A percentile compares a stretch with the other conserved stretches of the same genome.
Conservation (phyloP, 2,113 vertebrate species). For the Osmerus mordax region DNA sequence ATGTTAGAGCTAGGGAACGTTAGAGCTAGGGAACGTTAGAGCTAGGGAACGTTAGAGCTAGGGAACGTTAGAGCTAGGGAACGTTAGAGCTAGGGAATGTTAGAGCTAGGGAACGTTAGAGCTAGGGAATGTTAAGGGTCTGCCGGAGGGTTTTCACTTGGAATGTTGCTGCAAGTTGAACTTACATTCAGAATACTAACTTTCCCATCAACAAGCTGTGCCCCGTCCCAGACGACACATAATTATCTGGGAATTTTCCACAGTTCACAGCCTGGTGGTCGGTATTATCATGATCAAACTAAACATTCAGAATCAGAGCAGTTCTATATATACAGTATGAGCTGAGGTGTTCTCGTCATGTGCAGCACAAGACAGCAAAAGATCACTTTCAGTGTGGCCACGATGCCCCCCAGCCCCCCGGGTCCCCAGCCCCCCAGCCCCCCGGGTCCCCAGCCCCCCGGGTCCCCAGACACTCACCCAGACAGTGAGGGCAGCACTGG, state of each 20-base stretch:
- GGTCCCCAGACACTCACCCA: constrained; percentile 59
- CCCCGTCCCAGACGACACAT: not conserved
- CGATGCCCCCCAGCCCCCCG: no score
- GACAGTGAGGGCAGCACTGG: constrained; percentile 80
- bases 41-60: no score
- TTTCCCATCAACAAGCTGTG: constrained; percentile 8
- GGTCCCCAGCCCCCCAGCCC: no score
- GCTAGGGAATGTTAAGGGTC: constrained; percentile 12
- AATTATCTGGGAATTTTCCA: no score
- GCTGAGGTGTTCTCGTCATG: no score
- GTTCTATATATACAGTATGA: no score
- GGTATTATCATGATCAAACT: not conserved
- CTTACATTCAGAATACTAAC: not conserved
- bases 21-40: constrained; percentile 35
- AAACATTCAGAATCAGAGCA: no score
- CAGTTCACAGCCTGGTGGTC: not conserved
- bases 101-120: not conserved
- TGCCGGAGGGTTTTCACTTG: constrained; percentile 12
- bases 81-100: no score
- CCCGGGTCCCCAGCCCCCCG: no score
- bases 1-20: constrained; percentile 64
- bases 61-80: no score
- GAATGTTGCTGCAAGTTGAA: not conserved
- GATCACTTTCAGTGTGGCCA: no score
- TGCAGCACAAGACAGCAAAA: no score